Base-by-base conservation (phyloP, 37 sponge, comb jelly and placozoan species). In the Geodia barretti region DNA sequence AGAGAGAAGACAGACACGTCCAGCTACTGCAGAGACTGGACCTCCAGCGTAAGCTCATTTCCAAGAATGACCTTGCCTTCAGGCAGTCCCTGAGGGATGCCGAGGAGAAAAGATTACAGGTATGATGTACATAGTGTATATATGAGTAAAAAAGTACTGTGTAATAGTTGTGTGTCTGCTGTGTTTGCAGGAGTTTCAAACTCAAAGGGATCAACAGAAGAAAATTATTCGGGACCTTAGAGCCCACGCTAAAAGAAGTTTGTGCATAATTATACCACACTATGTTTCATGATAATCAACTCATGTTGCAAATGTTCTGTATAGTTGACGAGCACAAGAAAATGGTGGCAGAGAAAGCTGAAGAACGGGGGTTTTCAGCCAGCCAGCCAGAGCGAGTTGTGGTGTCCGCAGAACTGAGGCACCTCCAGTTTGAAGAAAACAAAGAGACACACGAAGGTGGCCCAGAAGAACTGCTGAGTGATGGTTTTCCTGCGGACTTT, bases 311-410 rank as follows among this genome's bases (percentile, higher is more conserved):
- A n/a, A n/a, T n/a, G n/a, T n/a, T n/a, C n/a, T 23, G 28, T 64
- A 28, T 58, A 79, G 79, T 67, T 65, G 69, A 67, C 2, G 69
- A 79, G 30, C 79, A 79, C 69, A 79, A 79, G 79, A 79, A 40
- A 41, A 79, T 0, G 69, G 42, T 79, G 28, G 68, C 79, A 19
- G 69, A 66, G 34, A 67, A 79, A 4, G 43, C 23, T 64, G 65
- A 61, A 33, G 3, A n/a, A 37, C 28, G 33, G 1, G 35, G 76
- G 26, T 23, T 24, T 7, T 0, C 24, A 25, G 64, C 4, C 1
- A 40, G 21, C 38, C 34, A 64, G 26, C 64, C 78, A 62, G 26
- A 62, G 64, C 7, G 47, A 2, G 17, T 25, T 4, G 3, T 23
- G 25, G 1, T 30, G 24, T n/a, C n/a, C n/a, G 25, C 25, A 42